A percentile compares a stretch with the other conserved stretches of the same genome.
Evolutionary conservation across 2,797 vertebrate genomes (phyloP).

Genomic region (Bradypus variegatus): DNA sequence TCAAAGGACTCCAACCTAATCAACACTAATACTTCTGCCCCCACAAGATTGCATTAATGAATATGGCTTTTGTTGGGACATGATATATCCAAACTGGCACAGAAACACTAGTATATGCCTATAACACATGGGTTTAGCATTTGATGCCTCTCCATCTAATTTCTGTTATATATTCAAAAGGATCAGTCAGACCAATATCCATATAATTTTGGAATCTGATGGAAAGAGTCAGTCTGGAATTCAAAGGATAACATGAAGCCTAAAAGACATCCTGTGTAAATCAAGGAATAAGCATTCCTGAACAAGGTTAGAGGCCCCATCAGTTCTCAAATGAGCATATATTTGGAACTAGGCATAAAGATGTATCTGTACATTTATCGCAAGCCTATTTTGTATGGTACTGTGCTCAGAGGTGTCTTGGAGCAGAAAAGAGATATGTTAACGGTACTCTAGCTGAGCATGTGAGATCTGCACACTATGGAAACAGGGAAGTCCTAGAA

Average conservation of each 20-base stretch:
- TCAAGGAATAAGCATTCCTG: conserved; percentile 3
- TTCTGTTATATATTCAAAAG: background rate
- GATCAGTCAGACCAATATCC: background rate
- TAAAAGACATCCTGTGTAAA: background rate
- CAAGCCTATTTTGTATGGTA: background rate
- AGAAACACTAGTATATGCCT: background rate
- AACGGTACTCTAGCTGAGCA: background rate
- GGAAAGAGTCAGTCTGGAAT: conserved; percentile 6
- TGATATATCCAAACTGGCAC: too few relatives aligned
- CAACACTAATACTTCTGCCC: too few relatives aligned
- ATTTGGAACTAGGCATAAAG: background rate
- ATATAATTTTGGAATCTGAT: background rate
- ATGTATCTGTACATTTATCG: background rate
- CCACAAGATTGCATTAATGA: too few relatives aligned
- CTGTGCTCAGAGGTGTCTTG: background rate
- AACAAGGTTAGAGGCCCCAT: background rate
- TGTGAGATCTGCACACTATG: background rate
- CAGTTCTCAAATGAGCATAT: background rate
- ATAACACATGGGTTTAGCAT: background rate
- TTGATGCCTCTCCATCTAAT: background rate
- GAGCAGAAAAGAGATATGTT: background rate
- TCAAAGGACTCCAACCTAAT: too few relatives aligned
- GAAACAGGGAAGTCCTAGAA: background rate
- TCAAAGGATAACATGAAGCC: conserved; percentile 11
- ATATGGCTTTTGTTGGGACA: too few relatives aligned